Evolutionary conservation across 2,888 invertebrate species (phyloP).

Genomic region (Dryococelus australis): DNA sequence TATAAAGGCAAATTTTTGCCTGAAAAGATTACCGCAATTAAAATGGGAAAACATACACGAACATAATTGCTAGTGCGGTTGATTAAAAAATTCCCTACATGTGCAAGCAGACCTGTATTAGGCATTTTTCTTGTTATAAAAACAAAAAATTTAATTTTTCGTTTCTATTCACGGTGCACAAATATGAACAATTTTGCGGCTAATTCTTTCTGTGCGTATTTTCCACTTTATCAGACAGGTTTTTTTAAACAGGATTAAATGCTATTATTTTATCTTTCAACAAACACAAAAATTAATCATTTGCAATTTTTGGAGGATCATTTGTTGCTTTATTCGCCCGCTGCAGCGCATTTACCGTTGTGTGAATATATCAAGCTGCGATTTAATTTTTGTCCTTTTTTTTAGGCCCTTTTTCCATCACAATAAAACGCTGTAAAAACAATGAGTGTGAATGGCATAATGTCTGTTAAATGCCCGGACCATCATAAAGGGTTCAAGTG

Average conservation of each 20-base stretch:
- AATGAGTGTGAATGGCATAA: not conserved
- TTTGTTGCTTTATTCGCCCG: not conserved
- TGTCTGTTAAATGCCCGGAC: not conserved
- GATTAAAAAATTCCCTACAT: not conserved
- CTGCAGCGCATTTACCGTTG: not conserved
- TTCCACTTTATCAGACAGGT: not conserved
- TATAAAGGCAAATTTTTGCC: no score
- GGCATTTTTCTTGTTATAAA: not conserved
- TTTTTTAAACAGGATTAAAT: not conserved
- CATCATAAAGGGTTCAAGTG: not conserved
- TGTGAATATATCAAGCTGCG: not conserved
- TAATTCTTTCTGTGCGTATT: not conserved
- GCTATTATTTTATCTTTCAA: not conserved
- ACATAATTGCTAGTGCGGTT: not conserved
- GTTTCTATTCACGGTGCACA: not conserved
- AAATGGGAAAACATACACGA: not conserved
- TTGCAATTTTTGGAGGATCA: not conserved
- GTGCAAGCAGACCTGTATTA: not conserved
- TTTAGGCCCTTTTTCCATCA: not conserved
- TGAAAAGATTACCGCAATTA: not conserved
- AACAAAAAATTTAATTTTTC: not conserved
- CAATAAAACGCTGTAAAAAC: not conserved
- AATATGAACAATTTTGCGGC: not conserved
- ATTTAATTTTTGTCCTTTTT: not conserved
- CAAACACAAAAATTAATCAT: not conserved